Conservation (phyloP, 2,113 vertebrate species). For the Peromyscus polionotus region DNA sequence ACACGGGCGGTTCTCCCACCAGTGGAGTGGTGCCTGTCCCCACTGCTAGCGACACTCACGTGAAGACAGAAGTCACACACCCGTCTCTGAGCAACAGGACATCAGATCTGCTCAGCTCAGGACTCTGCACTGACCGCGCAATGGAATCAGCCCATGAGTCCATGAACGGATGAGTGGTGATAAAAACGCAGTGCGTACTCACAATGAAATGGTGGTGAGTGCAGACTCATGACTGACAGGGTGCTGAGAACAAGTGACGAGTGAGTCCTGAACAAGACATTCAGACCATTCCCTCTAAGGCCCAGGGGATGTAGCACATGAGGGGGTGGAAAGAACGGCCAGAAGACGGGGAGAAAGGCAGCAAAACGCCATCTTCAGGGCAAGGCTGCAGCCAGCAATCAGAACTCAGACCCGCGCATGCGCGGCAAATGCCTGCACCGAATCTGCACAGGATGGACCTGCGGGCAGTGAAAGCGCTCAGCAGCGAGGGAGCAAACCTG, state of each 20-base stretch:
- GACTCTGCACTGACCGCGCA: background rate
- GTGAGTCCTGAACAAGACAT: background rate
- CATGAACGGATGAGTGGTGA: background rate
- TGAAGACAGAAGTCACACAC: constrained; percentile 23
- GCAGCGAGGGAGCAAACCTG: too few species aligned
- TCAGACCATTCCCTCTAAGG: background rate
- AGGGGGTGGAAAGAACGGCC: background rate
- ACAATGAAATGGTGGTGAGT: background rate
- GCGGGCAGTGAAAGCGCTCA: background rate
- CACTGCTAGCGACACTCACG: background rate
- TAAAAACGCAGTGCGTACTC: background rate
- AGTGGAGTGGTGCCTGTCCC: background rate
- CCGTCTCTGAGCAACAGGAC: background rate
- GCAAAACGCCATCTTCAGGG: background rate
- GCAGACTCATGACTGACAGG: background rate
- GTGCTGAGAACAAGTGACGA: background rate
- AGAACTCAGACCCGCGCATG: too few species aligned
- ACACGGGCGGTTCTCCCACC: constrained; percentile 13
- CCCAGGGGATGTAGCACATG: too few species aligned
- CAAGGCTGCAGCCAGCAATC: too few species aligned
- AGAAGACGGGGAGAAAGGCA: background rate
- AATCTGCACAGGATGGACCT: background rate
- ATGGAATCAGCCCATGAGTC: background rate
- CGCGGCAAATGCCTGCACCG: background rate
- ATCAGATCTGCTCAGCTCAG: background rate